Conservation (phyloP, 2,113 vertebrate species). For the Misgurnus anguillicaudatus region DNA sequence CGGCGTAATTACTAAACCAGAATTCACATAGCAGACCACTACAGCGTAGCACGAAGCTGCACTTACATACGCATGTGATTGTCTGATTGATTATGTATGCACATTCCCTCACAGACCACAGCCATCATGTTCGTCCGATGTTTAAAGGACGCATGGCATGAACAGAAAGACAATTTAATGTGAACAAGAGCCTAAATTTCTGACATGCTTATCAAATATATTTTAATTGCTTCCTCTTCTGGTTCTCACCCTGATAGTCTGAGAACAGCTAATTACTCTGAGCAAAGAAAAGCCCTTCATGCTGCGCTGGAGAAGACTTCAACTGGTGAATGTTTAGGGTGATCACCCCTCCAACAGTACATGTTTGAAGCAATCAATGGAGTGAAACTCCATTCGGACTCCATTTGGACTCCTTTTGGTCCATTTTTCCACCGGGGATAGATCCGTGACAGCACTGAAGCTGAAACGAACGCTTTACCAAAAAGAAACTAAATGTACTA, state of each 20-base stretch:
- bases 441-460: background rate
- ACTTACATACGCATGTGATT: background rate
- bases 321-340: background rate
- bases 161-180: slow-evolving; percentile 15
- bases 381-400: background rate
- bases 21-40: background rate
- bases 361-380: background rate
- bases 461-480: no score
- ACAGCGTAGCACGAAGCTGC: background rate
- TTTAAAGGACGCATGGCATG: background rate
- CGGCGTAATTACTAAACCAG: background rate
- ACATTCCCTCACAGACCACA: background rate
- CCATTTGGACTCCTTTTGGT: background rate
- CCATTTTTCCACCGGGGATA: background rate
- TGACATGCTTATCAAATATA: slow-evolving; percentile 21
- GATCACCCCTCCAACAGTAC: background rate
- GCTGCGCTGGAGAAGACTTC: background rate
- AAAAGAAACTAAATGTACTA: no score
- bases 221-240: slow-evolving; percentile 32
- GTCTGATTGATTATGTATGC: background rate
- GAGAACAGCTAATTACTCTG: slow-evolving; percentile 30
- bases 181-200: slow-evolving; percentile 4
- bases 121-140: background rate
- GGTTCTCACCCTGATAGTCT: background rate
- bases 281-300: slow-evolving; percentile 9